Conservation (phyloP, 2,888 invertebrate genomes). For the Synergus japonicus region DNA sequence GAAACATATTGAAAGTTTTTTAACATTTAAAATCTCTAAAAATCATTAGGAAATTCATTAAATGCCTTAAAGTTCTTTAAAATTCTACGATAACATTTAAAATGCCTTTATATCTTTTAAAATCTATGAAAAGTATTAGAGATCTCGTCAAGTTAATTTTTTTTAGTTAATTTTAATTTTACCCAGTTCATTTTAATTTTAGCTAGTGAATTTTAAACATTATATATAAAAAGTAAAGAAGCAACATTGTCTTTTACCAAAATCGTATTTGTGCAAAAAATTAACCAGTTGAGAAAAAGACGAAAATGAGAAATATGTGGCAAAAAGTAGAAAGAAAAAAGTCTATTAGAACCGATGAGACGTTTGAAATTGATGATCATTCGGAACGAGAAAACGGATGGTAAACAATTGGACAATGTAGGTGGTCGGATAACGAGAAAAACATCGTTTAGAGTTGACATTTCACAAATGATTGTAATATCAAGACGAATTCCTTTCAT, state of each 20-base stretch:
- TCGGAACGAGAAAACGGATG: constrained; percentile 15
- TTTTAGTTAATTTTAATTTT: no score
- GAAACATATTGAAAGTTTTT: no score
- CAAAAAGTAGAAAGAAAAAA: constrained; percentile 44
- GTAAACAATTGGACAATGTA: constrained; percentile 31
- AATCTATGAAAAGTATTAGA: no score
- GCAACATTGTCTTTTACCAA: neutral
- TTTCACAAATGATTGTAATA: constrained; percentile 20
- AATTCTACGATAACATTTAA: no score
- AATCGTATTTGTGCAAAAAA: constrained; percentile 7
- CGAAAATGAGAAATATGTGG: constrained; percentile 26
- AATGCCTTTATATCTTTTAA: no score
- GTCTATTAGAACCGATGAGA: constrained; percentile 32
- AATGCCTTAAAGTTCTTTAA: no score
- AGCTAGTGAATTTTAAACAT: no score
- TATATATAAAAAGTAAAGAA: neutral
- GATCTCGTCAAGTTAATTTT: no score
- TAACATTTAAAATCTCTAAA: no score
- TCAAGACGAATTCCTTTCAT: neutral
- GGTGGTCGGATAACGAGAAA: constrained; percentile 11
- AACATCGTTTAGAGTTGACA: neutral
- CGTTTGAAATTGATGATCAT: constrained; percentile 33
- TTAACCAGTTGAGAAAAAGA: neutral
- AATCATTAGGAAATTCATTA: no score
- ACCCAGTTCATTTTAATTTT: no score